Conservation (phyloP, 2,113 vertebrate species). For the Lamprotornis superbus region DNA sequence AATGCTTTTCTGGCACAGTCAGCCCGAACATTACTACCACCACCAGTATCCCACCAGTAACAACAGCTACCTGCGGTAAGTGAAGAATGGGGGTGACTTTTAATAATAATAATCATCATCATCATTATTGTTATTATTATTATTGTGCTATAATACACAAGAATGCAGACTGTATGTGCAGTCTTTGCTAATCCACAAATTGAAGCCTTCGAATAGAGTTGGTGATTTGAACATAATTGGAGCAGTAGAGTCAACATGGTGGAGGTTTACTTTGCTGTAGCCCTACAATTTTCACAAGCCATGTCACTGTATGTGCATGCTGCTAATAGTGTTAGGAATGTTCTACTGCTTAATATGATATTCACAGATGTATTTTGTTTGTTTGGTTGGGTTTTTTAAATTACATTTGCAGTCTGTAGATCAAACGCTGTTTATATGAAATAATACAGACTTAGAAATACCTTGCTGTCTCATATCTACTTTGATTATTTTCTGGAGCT, state of each 20-base stretch:
- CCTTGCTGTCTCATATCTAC: neutral
- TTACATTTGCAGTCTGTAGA: neutral
- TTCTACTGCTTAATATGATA: neutral
- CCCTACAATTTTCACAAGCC: neutral
- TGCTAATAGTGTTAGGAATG: neutral
- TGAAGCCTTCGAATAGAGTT: neutral
- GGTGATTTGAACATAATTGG: neutral
- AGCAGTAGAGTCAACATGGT: neutral
- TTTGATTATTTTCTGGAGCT: neutral
- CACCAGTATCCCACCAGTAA: constrained; percentile 52
- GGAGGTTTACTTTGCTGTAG: neutral
- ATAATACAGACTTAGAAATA: neutral
- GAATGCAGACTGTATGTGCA: neutral
- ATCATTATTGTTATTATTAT: too few species aligned
- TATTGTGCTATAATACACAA: neutral
- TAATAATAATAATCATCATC: neutral
- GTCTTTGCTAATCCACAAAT: neutral
- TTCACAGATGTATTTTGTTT: neutral
- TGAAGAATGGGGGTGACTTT: neutral
- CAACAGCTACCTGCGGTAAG: constrained; percentile 73
- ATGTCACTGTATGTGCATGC: fast-evolving
- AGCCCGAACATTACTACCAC: constrained; percentile 73
- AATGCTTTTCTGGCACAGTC: constrained; percentile 82
- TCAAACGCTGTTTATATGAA: neutral
- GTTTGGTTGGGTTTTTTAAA: neutral